Evolutionary conservation across 2,888 invertebrate genomes (phyloP), one percentile per base, ranked within the genome.

Genomic region (Ormyrus thymus): DNA sequence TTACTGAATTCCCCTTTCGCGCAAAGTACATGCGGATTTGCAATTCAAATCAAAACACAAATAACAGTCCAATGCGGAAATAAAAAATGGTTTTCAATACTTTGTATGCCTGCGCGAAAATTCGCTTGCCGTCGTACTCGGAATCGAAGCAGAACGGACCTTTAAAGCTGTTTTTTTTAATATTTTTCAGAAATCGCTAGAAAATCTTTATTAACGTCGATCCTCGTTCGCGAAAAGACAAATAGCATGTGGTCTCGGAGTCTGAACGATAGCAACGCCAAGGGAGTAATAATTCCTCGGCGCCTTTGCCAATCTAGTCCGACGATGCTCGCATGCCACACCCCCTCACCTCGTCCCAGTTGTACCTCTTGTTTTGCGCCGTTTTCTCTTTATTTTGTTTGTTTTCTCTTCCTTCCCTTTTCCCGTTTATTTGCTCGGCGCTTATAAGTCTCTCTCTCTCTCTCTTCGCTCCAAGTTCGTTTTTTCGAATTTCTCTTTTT

Each of bases 301-400:
- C 80, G 81, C 82, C 82, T 84, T 84, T 81, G 72, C 80, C 81
- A 80, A 80, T 82, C 81, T 81, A 65, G 73, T 70, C 71, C 59
- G 78, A 79, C 72, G 74, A 81, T 76, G 58, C 65, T 78, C 76
- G 64, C 62, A 29, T 29, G 29, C 29, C 29, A 53, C 43, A 51
- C 45, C 55, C 50, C 15, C 13, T 29, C 9, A 45, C 59, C 70
- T 55, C 46, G 46, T 69, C 43, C 69, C 51, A 55, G 45, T 73
- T 74, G 48, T 70, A 58, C 64, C 29, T 29, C 13, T 11, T 10
- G 6, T 15, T 55, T 29, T 13, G 13, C 15, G 10, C 53, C 45
- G 45, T 48, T 53, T 29, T 29, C 29, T 29, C 4, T 29, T 29
- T 29, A 29, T 29, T 29, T 29, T 29, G 29, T 29, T 29, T 73